Evolutionary conservation across 2,888 invertebrate genomes (phyloP), one percentile per base, ranked within the genome.

Genomic region (Pteria penguin): DNA sequence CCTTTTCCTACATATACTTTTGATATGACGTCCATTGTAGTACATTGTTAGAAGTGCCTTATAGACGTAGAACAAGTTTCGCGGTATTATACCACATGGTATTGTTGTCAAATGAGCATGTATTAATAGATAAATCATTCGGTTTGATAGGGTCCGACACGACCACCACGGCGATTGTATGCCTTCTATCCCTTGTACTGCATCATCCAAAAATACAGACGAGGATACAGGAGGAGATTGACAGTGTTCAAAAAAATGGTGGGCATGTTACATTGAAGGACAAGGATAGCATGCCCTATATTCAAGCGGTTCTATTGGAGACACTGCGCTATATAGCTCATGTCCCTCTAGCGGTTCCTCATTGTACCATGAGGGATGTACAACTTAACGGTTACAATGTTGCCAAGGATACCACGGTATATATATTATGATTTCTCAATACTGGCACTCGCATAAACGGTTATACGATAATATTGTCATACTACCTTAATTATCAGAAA

Each of bases 121-220:
- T n/a, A 4, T n/a, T 52, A 4, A 2, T 52, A 52, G 18, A n/a
- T 61, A 68, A 0, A 72, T n/a, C n/a, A n/a, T n/a, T n/a, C n/a
- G n/a, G n/a, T n/a, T n/a, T n/a, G n/a, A n/a, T n/a, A 89, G 90
- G 89, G 4, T 88, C 89, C 5, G 88, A 90, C 78, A 90, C 90
- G 22, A 89, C 90, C 14, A 82, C 89, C 2, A 87, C 89, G 0
- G 81, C 90, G 4, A 72, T 90, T 26, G 82, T 82, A 4, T 85
- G 88, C 65, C 82, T 90, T 32, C 77, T 90, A 18, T 77, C 89
- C 11, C 61, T 88, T 2, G 74, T 90, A 60, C 66, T 86, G 0
- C 84, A 87, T 67, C 58, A 85, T 52, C 87, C 87, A 1, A 79
- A 85, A n/a, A 62, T 90, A 22, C 88, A 90, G 75, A 72, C 81